Evolutionary conservation across 2,797 vertebrate genomes (phyloP), one percentile per base, ranked within the genome.

Genomic region (Myripristis murdjan): DNA sequence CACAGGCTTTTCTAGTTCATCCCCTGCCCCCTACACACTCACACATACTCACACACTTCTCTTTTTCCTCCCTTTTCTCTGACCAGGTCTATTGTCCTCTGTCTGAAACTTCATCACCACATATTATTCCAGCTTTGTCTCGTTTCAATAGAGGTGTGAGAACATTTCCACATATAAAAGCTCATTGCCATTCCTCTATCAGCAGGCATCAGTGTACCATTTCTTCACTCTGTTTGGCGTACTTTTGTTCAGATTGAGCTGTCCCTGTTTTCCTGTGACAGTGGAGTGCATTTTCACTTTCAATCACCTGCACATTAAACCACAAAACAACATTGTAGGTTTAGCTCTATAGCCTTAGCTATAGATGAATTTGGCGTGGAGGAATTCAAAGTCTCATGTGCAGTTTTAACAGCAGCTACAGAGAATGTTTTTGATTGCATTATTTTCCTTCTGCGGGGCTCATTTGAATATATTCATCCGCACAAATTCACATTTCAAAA

Each of bases 31-130:
- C 39, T 44, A 39, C 31, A 22, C 49, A 75, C 46, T 28, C 3
- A 5, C 57, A 54, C 52, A 59, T 31, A 82, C 53, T 47, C 16
- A n/a, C 64, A n/a, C 7, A 7, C 3, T 6, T 18, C 26, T 20
- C 54, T 59, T 5, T 51, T 15, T 18, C 28, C 49, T 41, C 46
- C 47, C 62, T 75, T 80, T 73, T 67, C 61, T 70, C 66, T 49
- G 48, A 65, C 75, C 69, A 61, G 55, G 56, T 90, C 82, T 75
- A 84, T 90, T 91, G 87, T 92, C 41, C 61, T 5, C 20, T 0
- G 24, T 73, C 73, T 89, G 87, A 91, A 92, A 92, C 80, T 48
- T 87, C 75, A 91, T 90, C 87, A 89, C 81, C 59, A 2, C 65
- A 69, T 52, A 77, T 87, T 75, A 67, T 66, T 77, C 61, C 59